Percentiles rank a stretch among this genome's conserved stretches.
Evolutionary conservation across 2,797 vertebrate genomes (phyloP).

Genomic region (Holocentrus rufus): DNA sequence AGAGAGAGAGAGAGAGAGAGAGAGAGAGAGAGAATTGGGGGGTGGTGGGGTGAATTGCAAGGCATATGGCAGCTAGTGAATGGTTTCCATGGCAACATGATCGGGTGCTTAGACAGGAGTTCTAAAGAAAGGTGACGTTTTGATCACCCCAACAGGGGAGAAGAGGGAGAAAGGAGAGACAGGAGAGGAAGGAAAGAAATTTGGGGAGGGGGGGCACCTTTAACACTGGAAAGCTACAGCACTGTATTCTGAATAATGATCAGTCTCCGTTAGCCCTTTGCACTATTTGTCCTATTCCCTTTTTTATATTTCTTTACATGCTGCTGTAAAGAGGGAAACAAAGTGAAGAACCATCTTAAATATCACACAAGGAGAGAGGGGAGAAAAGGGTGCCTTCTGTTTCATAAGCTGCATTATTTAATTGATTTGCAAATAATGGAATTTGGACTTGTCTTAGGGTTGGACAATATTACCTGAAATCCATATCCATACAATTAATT

Average conservation of each 20-base stretch:
- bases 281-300: too few relatives aligned
- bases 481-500: too few relatives aligned
- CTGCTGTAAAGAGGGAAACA: too few relatives aligned
- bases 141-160: conserved; percentile 49
- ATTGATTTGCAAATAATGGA: too few relatives aligned
- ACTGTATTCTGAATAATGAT: conserved; percentile 3
- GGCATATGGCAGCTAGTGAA: conserved; percentile 50
- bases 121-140: conserved; percentile 67
- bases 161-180: conserved; percentile 21
- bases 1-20: too few relatives aligned
- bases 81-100: conserved; percentile 79
- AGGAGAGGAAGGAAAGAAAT: conserved; percentile 21
- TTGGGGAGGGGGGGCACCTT: conserved; percentile 43
- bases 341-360: too few relatives aligned
- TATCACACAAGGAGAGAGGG: too few relatives aligned
- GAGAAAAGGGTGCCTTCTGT: too few relatives aligned
- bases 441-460: too few relatives aligned
- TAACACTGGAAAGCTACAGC: not conserved
- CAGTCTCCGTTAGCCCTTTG: conserved; percentile 12
- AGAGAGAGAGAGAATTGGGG: not conserved
- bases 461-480: too few relatives aligned
- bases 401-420: too few relatives aligned
- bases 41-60: conserved; percentile 22
- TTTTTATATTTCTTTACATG: too few relatives aligned
- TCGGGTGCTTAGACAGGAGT: conserved; percentile 63